Base-by-base conservation (phyloP, 2,888 invertebrate genomes). In the Hypercompe scribonia region DNA sequence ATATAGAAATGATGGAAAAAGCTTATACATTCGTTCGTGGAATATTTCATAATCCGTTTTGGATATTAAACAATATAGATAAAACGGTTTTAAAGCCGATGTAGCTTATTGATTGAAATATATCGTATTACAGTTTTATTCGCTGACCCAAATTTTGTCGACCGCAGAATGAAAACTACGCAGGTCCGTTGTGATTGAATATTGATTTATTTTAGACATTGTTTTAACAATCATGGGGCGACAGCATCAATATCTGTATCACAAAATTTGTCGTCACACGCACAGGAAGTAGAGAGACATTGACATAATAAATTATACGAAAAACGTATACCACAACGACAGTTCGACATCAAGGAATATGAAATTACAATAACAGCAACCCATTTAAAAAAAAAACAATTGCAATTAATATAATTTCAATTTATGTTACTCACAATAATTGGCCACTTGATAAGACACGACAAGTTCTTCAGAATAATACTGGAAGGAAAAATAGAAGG, bases 181-280 rank as follows among this genome's bases (percentile, higher is more conserved):
- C 90, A 90, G 88, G 89, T 83, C 89, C 90, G 86, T 74, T 88
- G 84, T 89, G 91, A 92, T 92, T 90, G 91, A 87, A 86, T 92
- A 92, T 92, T 91, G 92, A 92, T 92, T 92, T 90, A 88, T 90
- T 91, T 90, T 86, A 82, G 79, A 84, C 81, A 86, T 83, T 85
- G 86, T 87, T 86, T 83, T 80, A 86, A 80, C 84, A 78, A 70
- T 71, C 54, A 42, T 64, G 65, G 36, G 75, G 77, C 71, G 72
- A 79, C 74, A 75, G 68, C 75, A 82, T 80, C 76, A n/a, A 28
- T 28, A 13, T 58, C 2, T 61, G 31, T 31, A 18, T 18, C 28
- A 28, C 28, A 58, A 61, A 31, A 31, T 28, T 4, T 58, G 28
- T 58, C 28, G 31, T 61, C n/a, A 61, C 31, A 31, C 15, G 31